These are phyloP conservation scores for Anabacerthia variegaticeps DNA, from an alignment of 2,797 vertebrate genomes.

Conservation along the genomic window DNA sequence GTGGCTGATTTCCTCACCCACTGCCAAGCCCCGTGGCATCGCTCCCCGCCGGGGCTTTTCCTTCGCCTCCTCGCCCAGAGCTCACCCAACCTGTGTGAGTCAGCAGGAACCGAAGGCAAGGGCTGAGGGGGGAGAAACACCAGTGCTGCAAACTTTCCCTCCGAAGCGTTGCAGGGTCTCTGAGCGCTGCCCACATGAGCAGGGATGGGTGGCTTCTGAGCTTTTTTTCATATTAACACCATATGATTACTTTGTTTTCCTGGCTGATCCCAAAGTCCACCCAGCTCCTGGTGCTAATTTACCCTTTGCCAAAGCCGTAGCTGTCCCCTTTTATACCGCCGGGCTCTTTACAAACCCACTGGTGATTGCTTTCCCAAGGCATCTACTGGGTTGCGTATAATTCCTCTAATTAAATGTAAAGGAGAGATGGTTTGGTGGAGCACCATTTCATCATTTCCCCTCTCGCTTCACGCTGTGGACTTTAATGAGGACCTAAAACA, in stretches of 20 bases:
- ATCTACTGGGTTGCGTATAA: conserved; percentile 69
- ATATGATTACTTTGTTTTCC: not conserved
- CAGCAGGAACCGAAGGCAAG: conserved; percentile 63
- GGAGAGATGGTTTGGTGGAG: conserved; percentile 71
- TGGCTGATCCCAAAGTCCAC: conserved; percentile 44
- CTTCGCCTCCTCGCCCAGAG: conserved; percentile 36
- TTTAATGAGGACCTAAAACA: conserved; percentile 79
- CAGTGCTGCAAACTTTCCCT: conserved; percentile 47
- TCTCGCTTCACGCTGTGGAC: conserved; percentile 73
- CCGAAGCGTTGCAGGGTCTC: not conserved
- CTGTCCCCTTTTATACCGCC: conserved; percentile 5
- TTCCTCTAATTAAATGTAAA: conserved; percentile 81
- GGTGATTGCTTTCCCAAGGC: conserved; percentile 71
- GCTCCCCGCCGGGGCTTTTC: conserved; percentile 55
- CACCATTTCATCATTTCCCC: conserved; percentile 72
- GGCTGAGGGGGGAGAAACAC: conserved; percentile 30
- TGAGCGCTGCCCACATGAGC: not conserved
- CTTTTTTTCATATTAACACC: conserved; percentile 6
- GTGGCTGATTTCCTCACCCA: conserved; percentile 65
- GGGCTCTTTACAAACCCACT: conserved; percentile 51
- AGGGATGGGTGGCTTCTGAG: not conserved
- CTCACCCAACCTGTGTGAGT: conserved; percentile 59
- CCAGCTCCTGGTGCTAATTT: conserved; percentile 34
- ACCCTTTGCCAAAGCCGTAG: conserved; percentile 7
- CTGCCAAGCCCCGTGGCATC: conserved; percentile 68